Evolutionary conservation across 2,888 invertebrate species (phyloP).

Genomic region (Idaea aversata): DNA sequence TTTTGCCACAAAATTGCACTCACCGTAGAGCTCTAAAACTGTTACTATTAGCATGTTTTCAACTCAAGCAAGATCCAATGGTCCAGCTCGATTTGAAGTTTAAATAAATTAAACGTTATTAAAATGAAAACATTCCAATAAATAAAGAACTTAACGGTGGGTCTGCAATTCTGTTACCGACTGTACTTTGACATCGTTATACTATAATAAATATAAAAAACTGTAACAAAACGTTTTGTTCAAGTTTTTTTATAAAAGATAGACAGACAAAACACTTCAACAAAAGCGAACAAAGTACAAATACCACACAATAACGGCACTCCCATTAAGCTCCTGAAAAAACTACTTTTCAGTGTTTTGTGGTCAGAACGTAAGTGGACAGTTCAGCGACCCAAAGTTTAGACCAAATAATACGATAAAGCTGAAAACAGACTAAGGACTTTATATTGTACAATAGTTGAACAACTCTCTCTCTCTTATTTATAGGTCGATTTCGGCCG

Average conservation of each 20-base stretch:
- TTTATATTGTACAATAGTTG: not conserved
- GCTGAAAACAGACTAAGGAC: not conserved
- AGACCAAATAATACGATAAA: not conserved
- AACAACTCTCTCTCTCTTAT: too few species aligned
- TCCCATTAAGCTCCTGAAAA: constrained; percentile 1
- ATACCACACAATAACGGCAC: not conserved
- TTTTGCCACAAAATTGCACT: too few species aligned
- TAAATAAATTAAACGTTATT: too few species aligned
- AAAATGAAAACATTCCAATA: too few species aligned
- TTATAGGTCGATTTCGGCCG: too few species aligned
- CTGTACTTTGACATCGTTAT: not conserved
- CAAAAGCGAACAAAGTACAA: not conserved
- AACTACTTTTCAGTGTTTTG: not conserved
- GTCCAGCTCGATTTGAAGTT: too few species aligned
- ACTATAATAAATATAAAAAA: not conserved
- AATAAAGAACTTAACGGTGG: too few species aligned
- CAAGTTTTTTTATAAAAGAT: not conserved
- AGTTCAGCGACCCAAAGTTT: not conserved
- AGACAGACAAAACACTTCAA: not conserved
- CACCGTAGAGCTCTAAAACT: too few species aligned
- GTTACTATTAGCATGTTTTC: too few species aligned
- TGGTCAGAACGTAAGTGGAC: not conserved
- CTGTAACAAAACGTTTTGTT: not conserved
- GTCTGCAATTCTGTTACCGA: too few species aligned
- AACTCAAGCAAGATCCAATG: too few species aligned